phyloP scores from a whole-genome alignment of 2,797 vertebrate genomes.

The Chrosomus eos region DNA sequence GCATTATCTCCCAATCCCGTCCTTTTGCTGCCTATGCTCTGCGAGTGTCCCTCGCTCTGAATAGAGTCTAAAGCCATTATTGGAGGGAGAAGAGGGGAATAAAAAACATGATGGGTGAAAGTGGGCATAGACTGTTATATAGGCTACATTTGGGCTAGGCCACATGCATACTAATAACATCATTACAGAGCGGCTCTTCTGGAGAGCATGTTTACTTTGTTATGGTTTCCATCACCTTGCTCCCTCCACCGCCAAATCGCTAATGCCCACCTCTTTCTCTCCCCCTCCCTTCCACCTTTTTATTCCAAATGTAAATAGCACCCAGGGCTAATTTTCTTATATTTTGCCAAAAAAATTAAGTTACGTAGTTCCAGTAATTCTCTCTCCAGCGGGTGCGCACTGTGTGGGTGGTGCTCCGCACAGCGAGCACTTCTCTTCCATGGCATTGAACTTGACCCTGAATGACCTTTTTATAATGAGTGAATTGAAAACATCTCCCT shows the following conservation, averaged over 20 bases:
- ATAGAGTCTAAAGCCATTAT: conserved; percentile 83
- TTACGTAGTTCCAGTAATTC: conserved; percentile 87
- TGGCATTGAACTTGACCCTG: conserved; percentile 98
- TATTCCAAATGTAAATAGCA: conserved; percentile 87
- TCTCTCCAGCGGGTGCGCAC: conserved; percentile 73
- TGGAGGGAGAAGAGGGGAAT: conserved; percentile 61
- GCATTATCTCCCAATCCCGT: conserved; percentile 75
- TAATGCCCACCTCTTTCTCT: conserved; percentile 78
- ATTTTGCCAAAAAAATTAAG: conserved; percentile 90
- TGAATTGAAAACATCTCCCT: conserved; percentile 99
- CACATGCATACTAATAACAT: conserved; percentile 95
- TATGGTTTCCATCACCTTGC: conserved; percentile 88
- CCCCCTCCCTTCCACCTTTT: conserved; percentile 29
- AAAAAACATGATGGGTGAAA: conserved; percentile 55
- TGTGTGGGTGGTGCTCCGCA: conserved; percentile 79
- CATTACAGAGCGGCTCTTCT: conserved; percentile 88
- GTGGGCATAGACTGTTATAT: conserved; percentile 84
- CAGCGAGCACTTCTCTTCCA: conserved; percentile 89
- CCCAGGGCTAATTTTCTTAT: conserved; percentile 89
- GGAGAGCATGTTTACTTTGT: conserved; percentile 90
- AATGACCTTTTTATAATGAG: conserved; percentile 95
- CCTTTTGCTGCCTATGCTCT: conserved; percentile 69
- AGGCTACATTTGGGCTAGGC: conserved; percentile 89
- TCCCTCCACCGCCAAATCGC: conserved; percentile 80
- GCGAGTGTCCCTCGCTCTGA: conserved; percentile 74